Evolutionary conservation across 2,797 vertebrate genomes (phyloP), one percentile per base, ranked within the genome.

Genomic region (Fistularia commersonii): DNA sequence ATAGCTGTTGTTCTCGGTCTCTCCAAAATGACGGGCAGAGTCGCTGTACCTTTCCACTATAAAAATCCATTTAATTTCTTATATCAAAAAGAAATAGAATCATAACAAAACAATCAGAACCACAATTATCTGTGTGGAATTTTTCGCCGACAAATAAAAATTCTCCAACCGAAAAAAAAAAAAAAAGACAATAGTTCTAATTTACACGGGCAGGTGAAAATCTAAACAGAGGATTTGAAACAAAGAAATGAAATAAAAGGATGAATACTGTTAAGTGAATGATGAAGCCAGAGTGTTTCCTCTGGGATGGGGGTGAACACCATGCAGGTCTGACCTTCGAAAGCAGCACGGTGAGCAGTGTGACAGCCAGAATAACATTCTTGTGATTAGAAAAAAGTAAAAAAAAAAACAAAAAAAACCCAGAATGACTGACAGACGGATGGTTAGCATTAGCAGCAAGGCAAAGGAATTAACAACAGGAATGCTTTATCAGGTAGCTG

Each of bases 41-140:
- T 80, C 88, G 83, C 76, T 51, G 74, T 89, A 85, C 87, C 84
- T 83, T 83, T 90, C 79, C 90, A 93, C 91, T 92, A 90, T 88
- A 93, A 94, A 94, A 93, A 93, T 91, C 90, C 86, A 86, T 90
- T 90, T 88, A 90, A 91, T 89, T 89, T 89, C 79, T 89, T 87
- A 89, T 88, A 84, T 87, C 69, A 86, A 87, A 87, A 87, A 77
- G 64, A 88, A 80, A 83, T 62, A 52, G 55, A 87, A 87, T 79
- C 77, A 88, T 83, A 87, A 76, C 71, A 81, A 84, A 89, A 84
- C 78, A 76, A 87, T 84, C 79, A 87, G 72, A 80, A 66, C 82
- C 84, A 90, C 87, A 90, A 83, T 84, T 74, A 84, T 82, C 76
- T 80, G 79, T 72, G 88, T 88, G 66, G 87, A 72, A n/a, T n/a